These are phyloP conservation scores for Athene cunicularia DNA, from an alignment of 2,113 vertebrate genomes.

Conservation along the genomic window DNA sequence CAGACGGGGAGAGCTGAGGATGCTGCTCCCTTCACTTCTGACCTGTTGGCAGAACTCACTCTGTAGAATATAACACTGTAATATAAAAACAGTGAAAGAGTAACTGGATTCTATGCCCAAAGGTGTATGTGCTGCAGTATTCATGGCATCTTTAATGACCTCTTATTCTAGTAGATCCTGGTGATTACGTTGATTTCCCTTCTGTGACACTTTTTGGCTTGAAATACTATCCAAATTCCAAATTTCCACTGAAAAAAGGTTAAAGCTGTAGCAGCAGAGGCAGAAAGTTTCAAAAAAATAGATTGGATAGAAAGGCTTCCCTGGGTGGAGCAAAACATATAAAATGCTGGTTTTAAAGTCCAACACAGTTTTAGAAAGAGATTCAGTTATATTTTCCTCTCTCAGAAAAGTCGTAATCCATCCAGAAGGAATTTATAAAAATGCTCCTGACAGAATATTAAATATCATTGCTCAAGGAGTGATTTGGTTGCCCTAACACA, in stretches of 20 bases:
- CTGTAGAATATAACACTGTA: background rate
- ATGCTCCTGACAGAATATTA: background rate
- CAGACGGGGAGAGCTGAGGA: background rate
- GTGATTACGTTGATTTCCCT: background rate
- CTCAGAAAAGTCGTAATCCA: background rate
- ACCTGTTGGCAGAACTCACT: background rate
- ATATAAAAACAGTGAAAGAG: background rate
- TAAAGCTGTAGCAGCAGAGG: background rate
- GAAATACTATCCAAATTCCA: background rate
- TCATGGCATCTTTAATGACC: background rate
- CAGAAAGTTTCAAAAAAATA: background rate
- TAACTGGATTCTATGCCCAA: background rate
- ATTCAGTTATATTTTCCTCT: background rate
- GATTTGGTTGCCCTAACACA: background rate
- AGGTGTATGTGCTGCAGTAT: background rate
- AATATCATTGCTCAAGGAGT: background rate
- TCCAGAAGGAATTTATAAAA: background rate
- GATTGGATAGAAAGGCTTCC: background rate
- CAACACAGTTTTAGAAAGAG: background rate
- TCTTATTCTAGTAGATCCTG: background rate
- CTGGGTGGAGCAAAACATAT: background rate
- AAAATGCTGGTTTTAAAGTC: background rate
- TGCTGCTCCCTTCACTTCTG: background rate
- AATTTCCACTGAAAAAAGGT: background rate
- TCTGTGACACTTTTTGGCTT: background rate